Evolutionary conservation across 37 sponge, comb jelly and placozoan genomes (phyloP).

Genomic region (Spongilla lacustris): DNA sequence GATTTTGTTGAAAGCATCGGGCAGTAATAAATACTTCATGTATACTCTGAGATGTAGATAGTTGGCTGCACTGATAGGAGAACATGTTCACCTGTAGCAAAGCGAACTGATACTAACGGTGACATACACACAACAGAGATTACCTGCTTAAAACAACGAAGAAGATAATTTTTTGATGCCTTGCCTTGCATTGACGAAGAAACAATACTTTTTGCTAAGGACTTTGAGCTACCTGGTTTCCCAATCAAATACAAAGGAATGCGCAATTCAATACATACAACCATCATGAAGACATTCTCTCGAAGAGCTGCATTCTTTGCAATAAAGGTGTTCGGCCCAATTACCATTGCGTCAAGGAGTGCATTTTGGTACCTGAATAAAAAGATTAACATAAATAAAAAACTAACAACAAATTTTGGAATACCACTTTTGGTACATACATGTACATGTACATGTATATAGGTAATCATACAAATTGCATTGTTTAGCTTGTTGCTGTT

Average conservation of each 20-base stretch:
- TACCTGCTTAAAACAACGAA: constrained; percentile 74
- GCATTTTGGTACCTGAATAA: constrained; percentile 75
- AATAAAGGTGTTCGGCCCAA: constrained; percentile 80
- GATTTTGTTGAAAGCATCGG: constrained; percentile 61
- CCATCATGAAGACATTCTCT: constrained; percentile 98
- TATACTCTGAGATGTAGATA: constrained; percentile 83
- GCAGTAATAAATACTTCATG: constrained; percentile 78
- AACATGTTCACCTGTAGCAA: constrained; percentile 65
- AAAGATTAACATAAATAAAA: too few relatives aligned
- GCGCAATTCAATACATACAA: constrained; percentile 85
- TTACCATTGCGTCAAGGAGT: constrained; percentile 74
- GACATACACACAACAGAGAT: not conserved
- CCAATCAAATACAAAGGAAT: constrained; percentile 93
- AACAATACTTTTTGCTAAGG: constrained; percentile 86
- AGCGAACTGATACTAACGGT: not conserved
- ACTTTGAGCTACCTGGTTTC: constrained; percentile 94
- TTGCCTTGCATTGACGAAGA: constrained; percentile 80
- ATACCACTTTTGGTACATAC: too few relatives aligned
- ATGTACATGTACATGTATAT: too few relatives aligned
- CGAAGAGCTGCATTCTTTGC: constrained; percentile 85
- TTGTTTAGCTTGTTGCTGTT: too few relatives aligned
- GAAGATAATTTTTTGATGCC: constrained; percentile 52
- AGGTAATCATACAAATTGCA: too few relatives aligned
- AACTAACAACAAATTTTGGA: too few relatives aligned
- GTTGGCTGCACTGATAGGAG: constrained; percentile 91